These are phyloP conservation scores for Glyptemys insculpta DNA, from an alignment of 2,797 vertebrate genomes.

Conservation along the genomic window DNA sequence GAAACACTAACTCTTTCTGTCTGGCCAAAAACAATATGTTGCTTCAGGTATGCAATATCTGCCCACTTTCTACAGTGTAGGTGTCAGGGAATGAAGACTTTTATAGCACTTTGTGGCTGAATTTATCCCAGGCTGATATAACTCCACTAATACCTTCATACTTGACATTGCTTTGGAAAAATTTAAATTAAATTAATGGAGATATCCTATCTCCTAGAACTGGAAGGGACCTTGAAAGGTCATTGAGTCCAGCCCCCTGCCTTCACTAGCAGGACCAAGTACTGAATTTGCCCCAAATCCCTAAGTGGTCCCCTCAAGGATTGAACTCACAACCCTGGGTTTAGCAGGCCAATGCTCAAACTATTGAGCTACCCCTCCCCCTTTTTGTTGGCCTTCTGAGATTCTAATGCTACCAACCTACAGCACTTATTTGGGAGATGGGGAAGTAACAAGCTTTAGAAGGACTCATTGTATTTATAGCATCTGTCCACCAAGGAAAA, in stretches of 20 bases:
- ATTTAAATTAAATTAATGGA: too few relatives aligned
- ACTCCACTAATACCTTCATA: neutral
- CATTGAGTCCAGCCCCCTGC: too few relatives aligned
- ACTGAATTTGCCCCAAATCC: too few relatives aligned
- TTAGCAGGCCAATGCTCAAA: too few relatives aligned
- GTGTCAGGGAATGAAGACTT: neutral
- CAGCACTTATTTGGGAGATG: neutral
- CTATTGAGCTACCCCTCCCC: too few relatives aligned
- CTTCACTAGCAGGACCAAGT: too few relatives aligned
- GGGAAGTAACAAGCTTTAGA: neutral
- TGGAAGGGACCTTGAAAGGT: too few relatives aligned
- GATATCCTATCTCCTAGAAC: too few relatives aligned
- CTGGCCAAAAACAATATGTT: neutral
- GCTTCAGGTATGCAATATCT: neutral
- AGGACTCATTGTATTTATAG: accelerated
- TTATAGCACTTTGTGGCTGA: neutral
- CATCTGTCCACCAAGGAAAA: neutral
- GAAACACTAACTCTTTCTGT: neutral
- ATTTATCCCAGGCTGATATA: neutral
- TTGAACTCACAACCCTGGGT: too few relatives aligned
- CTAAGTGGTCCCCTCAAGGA: too few relatives aligned
- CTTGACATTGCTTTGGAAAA: neutral
- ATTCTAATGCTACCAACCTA: neutral
- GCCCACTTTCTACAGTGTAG: neutral
- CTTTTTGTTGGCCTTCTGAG: neutral